These are phyloP conservation scores for Temnothorax longispinosus DNA, from an alignment of 1,140 invertebrate species.

Conservation along the genomic window DNA sequence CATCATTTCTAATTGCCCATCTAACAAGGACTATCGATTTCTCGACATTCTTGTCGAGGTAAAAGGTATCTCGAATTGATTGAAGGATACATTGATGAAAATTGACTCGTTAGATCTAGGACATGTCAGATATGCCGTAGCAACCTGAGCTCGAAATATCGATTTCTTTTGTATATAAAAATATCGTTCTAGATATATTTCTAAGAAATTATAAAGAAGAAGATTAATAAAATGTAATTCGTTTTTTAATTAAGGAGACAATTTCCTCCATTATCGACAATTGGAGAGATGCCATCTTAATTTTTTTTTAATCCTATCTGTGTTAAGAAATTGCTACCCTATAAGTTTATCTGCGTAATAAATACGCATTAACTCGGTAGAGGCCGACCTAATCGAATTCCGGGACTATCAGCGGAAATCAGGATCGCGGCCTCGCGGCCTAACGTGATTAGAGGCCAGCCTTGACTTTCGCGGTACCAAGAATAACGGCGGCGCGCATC, in stretches of 20 bases:
- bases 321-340: not conserved
- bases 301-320: not conserved
- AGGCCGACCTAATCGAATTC: slow-evolving; percentile 21
- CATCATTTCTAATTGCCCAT: not conserved
- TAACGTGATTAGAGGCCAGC: slow-evolving; percentile 40
- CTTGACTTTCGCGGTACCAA: slow-evolving; percentile 45
- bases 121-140: not conserved
- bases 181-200: not conserved
- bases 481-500: slow-evolving; percentile 22
- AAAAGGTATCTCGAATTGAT: slow-evolving; percentile 11
- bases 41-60: not conserved
- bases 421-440: slow-evolving; percentile 16
- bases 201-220: not conserved
- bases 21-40: not conserved
- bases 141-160: not conserved
- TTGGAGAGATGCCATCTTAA: not conserved
- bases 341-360: slow-evolving; percentile 8
- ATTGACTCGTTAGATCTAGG: not conserved
- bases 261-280: not conserved
- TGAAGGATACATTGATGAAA: slow-evolving; percentile 8
- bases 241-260: not conserved
- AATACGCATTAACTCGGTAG: slow-evolving; percentile 34
- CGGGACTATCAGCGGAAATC: slow-evolving; percentile 35
- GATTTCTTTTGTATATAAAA: not conserved
- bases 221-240: not conserved